Evolutionary conservation across 2,888 invertebrate genomes (phyloP).

Genomic region (Eremobia ochroleuca): DNA sequence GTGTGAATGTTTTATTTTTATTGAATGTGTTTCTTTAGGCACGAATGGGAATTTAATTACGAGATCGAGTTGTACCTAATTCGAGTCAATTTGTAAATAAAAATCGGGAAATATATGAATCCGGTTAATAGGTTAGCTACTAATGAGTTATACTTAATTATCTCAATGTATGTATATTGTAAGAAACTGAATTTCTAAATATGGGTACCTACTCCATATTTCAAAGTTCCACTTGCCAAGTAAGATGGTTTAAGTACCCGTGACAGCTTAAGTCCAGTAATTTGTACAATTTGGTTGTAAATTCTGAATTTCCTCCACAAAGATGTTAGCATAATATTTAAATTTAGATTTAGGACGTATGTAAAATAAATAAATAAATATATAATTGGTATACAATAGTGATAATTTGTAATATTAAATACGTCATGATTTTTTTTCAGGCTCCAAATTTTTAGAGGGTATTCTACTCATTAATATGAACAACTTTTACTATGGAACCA

Average conservation of each 20-base stretch:
- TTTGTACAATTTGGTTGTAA: neutral
- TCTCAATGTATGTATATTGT: neutral
- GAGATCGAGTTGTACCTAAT: neutral
- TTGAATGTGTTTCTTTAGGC: slow-evolving; percentile 23
- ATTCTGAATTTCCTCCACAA: slow-evolving; percentile 12
- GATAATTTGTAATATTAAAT: neutral
- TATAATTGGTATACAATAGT: neutral
- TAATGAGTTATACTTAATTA: neutral
- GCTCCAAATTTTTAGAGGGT: too few species aligned
- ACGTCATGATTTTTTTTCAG: too few species aligned
- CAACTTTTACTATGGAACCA: too few species aligned
- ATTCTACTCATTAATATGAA: too few species aligned
- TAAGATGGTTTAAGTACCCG: slow-evolving; percentile 12
- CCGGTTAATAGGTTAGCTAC: neutral
- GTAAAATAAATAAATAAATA: too few species aligned
- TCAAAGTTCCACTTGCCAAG: neutral
- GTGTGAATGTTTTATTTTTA: slow-evolving; percentile 50
- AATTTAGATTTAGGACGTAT: neutral
- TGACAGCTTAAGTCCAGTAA: slow-evolving; percentile 34
- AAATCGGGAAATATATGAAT: neutral
- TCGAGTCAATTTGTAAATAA: neutral
- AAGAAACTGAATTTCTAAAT: neutral
- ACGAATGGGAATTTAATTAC: slow-evolving; percentile 1
- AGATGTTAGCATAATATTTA: neutral
- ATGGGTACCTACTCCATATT: neutral